phyloP scores from a whole-genome alignment of 2,888 invertebrate species.

The Drosophila sordidula region DNA sequence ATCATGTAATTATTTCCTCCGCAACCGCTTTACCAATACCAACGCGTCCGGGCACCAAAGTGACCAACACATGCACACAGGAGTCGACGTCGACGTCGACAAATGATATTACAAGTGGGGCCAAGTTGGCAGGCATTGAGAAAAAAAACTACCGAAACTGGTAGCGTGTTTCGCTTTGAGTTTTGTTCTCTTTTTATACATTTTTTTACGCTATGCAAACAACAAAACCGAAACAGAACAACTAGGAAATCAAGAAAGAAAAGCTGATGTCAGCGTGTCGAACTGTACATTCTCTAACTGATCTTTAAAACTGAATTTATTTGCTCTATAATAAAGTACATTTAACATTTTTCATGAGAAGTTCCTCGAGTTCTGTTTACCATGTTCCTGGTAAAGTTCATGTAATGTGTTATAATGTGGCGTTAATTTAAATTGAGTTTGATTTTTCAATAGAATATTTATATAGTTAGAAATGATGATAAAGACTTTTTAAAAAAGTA shows the following conservation, averaged over 20 bases:
- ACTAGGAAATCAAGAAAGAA: slow-evolving; percentile 22
- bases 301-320: background rate
- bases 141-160: slow-evolving; percentile 42
- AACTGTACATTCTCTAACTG: slow-evolving; percentile 21
- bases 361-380: background rate
- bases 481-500: too few species aligned
- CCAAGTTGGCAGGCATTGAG: slow-evolving; percentile 39
- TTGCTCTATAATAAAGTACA: background rate
- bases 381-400: background rate
- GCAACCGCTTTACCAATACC: slow-evolving; percentile 70
- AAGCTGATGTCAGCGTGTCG: background rate
- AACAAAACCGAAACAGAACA: slow-evolving; percentile 54
- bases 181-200: slow-evolving; percentile 55
- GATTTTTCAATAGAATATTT: too few species aligned
- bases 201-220: slow-evolving; percentile 61
- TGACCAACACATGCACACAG: slow-evolving; percentile 51
- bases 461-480: too few species aligned
- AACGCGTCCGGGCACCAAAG: slow-evolving; percentile 43
- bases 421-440: too few species aligned
- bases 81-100: slow-evolving; percentile 35
- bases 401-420: background rate
- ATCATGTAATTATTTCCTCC: slow-evolving; percentile 85
- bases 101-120: slow-evolving; percentile 62
- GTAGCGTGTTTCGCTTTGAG: slow-evolving; percentile 74
- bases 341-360: background rate